A percentile compares a stretch with the other conserved stretches of the same genome.
Evolutionary conservation across 2,113 vertebrate species (phyloP).

Genomic region (Siniperca chuatsi): DNA sequence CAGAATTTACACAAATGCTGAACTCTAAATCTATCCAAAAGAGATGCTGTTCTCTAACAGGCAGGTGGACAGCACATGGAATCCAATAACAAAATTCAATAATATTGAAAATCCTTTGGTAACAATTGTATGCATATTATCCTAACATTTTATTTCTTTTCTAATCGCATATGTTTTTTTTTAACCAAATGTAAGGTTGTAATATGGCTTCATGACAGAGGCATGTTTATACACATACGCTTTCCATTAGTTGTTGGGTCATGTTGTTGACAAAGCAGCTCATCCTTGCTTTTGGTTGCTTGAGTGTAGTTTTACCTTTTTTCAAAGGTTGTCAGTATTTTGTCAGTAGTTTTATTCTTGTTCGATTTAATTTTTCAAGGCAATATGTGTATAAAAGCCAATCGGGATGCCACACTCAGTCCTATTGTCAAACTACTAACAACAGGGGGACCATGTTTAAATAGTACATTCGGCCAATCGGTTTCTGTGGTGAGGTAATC

Average conservation of each 20-base stretch:
- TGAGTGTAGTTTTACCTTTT: not conserved
- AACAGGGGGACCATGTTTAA: slow-evolving; percentile 5
- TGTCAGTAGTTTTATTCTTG: slow-evolving; percentile 1
- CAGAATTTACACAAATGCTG: not conserved
- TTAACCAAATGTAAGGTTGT: not conserved
- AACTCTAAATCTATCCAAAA: not conserved
- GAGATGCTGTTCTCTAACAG: not conserved
- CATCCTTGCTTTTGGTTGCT: not conserved
- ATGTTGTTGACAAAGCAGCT: not conserved
- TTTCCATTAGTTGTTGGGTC: not conserved
- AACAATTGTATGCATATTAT: not conserved
- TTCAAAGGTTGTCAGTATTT: not conserved
- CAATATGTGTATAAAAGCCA: not conserved
- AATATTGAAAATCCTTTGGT: not conserved
- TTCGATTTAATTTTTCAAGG: slow-evolving; percentile 7
- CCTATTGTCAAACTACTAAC: slow-evolving; percentile 4
- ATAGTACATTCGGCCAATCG: slow-evolving; percentile 12
- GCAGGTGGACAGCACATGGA: not conserved
- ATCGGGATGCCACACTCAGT: not conserved
- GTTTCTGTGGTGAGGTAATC: slow-evolving; percentile 49
- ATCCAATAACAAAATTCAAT: not conserved
- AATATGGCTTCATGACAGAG: not conserved
- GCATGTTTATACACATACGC: not conserved
- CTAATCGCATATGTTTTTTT: not conserved
- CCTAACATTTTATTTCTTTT: not conserved